These are phyloP conservation scores for Gorsachius goisagi DNA, from an alignment of 2,113 vertebrate species.

Conservation along the genomic window DNA sequence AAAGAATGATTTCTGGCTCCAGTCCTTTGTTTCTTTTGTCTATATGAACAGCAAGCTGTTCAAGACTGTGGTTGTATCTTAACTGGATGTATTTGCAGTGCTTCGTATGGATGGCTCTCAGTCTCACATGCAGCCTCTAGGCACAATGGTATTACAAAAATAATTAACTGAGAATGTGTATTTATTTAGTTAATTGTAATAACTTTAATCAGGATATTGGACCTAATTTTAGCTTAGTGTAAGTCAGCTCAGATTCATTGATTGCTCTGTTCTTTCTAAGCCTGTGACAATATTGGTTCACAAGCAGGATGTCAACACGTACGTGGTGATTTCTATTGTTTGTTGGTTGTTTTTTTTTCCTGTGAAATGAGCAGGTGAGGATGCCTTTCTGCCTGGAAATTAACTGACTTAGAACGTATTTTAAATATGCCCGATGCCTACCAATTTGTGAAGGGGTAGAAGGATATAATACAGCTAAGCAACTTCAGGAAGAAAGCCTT, in stretches of 20 bases:
- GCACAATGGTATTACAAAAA: neutral
- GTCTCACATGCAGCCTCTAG: neutral
- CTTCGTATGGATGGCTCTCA: neutral
- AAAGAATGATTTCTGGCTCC: neutral
- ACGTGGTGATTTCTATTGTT: neutral
- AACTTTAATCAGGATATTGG: neutral
- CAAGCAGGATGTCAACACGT: neutral
- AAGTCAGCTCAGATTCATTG: neutral
- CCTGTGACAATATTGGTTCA: slow-evolving; percentile 34
- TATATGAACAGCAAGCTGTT: neutral
- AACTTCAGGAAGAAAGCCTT: neutral
- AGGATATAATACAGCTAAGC: neutral
- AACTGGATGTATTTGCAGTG: neutral
- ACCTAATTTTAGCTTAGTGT: slow-evolving; percentile 11
- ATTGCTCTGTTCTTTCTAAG: neutral
- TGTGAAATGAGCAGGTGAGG: neutral
- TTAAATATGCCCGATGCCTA: neutral
- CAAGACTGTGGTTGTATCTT: neutral
- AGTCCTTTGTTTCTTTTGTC: neutral
- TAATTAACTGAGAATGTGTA: neutral
- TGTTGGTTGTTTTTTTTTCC: neutral
- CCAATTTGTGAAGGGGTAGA: neutral
- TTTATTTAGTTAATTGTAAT: slow-evolving; percentile 40
- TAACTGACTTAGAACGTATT: neutral
- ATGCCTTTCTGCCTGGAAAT: neutral